Evolutionary conservation across 2,113 vertebrate genomes (phyloP), one percentile per base, ranked within the genome.

Genomic region (Amia ocellicauda): DNA sequence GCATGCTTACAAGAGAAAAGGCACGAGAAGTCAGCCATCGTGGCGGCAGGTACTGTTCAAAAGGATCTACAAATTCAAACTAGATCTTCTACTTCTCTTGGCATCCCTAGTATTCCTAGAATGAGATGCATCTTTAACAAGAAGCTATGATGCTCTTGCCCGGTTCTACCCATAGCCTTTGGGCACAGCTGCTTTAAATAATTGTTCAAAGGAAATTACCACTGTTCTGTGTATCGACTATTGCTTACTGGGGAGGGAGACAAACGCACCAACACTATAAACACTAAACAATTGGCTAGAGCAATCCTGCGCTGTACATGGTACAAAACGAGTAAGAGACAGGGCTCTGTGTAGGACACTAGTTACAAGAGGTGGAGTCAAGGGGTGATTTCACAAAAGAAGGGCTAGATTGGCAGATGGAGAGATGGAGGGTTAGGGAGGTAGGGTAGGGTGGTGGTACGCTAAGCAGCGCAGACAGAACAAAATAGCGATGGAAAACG

Each of bases 351-450:
- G n/a, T n/a, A n/a, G n/a, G n/a, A n/a, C n/a, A n/a, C n/a, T n/a
- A n/a, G n/a, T n/a, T n/a, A n/a, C n/a, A n/a, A n/a, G n/a, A n/a
- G n/a, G n/a, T n/a, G n/a, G n/a, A n/a, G n/a, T n/a, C n/a, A n/a
- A n/a, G n/a, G n/a, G n/a, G n/a, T n/a, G n/a, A n/a, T n/a, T n/a
- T n/a, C n/a, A n/a, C n/a, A n/a, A n/a, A n/a, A n/a, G n/a, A n/a
- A n/a, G n/a, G n/a, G n/a, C n/a, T n/a, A n/a, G n/a, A n/a, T n/a
- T n/a, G n/a, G n/a, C n/a, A n/a, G n/a, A n/a, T n/a, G n/a, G n/a
- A n/a, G n/a, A 56, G 57, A 78, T 68, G 61, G 49, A 66, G 63
- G 22, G 66, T 24, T 59, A 65, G 60, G 54, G 54, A 62, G 71
- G 71, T 64, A 45, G 45, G 61, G 61, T 42, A 49, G 55, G 41